Percentiles rank a stretch among this genome's conserved stretches.
These are phyloP conservation scores for Metaphire vulgaris DNA, from an alignment of 1,140 invertebrate genomes.

Conservation along the genomic window DNA sequence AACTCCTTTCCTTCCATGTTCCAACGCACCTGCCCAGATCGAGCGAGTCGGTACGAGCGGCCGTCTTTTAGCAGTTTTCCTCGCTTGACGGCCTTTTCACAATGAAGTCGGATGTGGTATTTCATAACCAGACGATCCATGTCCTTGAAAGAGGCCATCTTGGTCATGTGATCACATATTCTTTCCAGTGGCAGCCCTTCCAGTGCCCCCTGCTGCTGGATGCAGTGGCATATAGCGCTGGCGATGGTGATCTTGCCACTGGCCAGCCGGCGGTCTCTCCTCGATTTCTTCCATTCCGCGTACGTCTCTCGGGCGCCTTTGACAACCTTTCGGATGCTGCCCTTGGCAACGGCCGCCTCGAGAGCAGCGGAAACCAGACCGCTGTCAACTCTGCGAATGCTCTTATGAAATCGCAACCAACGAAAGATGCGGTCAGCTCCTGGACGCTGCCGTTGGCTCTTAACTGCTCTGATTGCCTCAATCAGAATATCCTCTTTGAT, in stretches of 20 bases:
- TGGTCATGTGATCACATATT: slow-evolving; percentile 12
- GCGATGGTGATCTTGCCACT: not conserved
- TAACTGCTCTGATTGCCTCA: not conserved
- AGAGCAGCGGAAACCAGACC: not conserved
- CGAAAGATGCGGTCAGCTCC: not conserved
- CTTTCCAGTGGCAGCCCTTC: slow-evolving; percentile 12
- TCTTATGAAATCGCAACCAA: not conserved
- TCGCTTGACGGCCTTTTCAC: slow-evolving; percentile 11
- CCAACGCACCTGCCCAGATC: not conserved
- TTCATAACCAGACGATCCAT: slow-evolving; percentile 11
- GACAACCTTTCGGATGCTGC: not conserved
- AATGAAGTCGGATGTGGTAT: slow-evolving; percentile 4
- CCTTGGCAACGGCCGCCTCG: not conserved
- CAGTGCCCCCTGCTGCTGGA: not conserved
- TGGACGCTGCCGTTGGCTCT: not conserved
- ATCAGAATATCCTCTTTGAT: not conserved
- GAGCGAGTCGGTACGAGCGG: not conserved
- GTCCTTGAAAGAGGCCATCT: not conserved
- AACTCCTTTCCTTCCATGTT: not conserved
- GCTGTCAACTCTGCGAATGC: not conserved
- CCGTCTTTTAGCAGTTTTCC: slow-evolving; percentile 12
- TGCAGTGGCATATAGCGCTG: not conserved
- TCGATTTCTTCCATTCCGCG: not conserved
- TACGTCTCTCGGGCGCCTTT: not conserved
- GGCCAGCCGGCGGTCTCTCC: not conserved